Conservation (phyloP, 2,888 invertebrate species). For the Caenorhabditis macrosperma region DNA sequence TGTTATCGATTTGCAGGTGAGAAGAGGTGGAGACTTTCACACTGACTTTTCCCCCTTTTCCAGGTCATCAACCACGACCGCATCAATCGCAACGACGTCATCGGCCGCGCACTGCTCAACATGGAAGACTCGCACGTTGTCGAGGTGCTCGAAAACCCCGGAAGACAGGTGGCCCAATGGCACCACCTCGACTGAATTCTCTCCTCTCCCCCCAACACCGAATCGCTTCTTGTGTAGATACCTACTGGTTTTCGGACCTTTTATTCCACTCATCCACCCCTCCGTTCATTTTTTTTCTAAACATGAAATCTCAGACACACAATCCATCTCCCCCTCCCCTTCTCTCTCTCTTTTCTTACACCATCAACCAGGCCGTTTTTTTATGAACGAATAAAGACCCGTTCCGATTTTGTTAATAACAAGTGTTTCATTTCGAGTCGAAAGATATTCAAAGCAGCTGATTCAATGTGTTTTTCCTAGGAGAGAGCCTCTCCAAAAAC, state of each 20-base stretch:
- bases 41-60: background rate
- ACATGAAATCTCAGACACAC: background rate
- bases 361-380: background rate
- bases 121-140: conserved; percentile 69
- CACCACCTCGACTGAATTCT: conserved; percentile 87
- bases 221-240: conserved; percentile 26
- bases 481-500: too few species aligned
- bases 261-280: background rate
- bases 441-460: too few species aligned
- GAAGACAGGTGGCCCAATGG: conserved; percentile 99
- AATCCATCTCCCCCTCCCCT: background rate
- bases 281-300: background rate
- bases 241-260: conserved; percentile 53
- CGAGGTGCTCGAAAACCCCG: conserved; percentile 89
- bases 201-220: background rate
- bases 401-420: conserved; percentile 27
- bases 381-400: conserved; percentile 39
- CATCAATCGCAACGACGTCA: conserved; percentile 67
- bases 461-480: too few species aligned
- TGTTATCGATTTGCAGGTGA: conserved; percentile 71
- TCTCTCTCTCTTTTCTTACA: background rate
- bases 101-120: conserved; percentile 69
- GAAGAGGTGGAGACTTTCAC: background rate
- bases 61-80: conserved; percentile 70
- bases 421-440: too few species aligned